These are phyloP conservation scores for Carcharodon carcharias DNA, from an alignment of 2,797 vertebrate species.

Conservation along the genomic window DNA sequence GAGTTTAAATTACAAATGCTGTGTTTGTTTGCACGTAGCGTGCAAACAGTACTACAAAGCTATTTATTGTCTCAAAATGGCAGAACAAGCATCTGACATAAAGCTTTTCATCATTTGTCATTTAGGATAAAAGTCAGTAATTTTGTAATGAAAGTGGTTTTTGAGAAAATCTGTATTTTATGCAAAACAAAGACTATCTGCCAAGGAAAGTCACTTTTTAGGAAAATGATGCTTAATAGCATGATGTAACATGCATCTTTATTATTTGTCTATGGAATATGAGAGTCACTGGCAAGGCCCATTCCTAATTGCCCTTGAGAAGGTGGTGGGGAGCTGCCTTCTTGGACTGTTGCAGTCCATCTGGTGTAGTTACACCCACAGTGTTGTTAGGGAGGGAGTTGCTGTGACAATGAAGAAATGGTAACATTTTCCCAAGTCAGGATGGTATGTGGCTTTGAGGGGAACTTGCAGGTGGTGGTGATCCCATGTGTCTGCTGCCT, in stretches of 20 bases:
- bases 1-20: background rate
- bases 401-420: background rate
- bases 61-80: background rate
- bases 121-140: conserved; percentile 3
- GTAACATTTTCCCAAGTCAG: background rate
- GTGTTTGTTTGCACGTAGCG: background rate
- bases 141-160: background rate
- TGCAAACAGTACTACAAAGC: background rate
- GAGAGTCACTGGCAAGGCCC: too few species aligned
- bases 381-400: background rate
- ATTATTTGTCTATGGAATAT: background rate
- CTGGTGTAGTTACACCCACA: background rate
- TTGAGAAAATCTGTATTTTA: background rate
- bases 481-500: background rate
- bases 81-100: background rate
- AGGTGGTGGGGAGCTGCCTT: background rate
- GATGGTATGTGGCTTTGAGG: background rate
- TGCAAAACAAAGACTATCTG: background rate
- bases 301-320: background rate
- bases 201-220: background rate
- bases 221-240: background rate
- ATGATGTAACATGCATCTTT: background rate
- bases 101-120: background rate
- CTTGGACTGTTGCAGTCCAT: background rate
- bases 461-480: background rate